Conservation (phyloP, 2,888 invertebrate species). For the Lasioglossum oenotherae region DNA sequence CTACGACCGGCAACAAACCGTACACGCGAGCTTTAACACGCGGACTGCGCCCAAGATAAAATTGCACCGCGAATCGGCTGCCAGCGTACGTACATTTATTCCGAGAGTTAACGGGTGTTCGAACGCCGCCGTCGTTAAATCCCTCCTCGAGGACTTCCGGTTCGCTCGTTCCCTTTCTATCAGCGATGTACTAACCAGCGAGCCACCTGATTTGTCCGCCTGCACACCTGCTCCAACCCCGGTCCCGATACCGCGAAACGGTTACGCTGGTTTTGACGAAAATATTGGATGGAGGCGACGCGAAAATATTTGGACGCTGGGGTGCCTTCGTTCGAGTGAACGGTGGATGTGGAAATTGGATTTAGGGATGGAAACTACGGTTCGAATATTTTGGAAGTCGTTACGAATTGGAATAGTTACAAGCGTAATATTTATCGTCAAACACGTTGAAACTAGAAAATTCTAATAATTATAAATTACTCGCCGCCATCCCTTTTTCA, state of each 20-base stretch:
- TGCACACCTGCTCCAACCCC: background rate
- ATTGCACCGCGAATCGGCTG: conserved; percentile 29
- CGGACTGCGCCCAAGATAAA: conserved; percentile 27
- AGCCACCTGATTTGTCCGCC: conserved; percentile 5
- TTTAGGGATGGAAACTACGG: background rate
- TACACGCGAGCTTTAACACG: conserved; percentile 42
- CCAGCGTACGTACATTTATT: conserved; percentile 10
- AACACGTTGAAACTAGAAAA: background rate
- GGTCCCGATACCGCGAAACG: background rate
- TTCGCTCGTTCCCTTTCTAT: background rate
- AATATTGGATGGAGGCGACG: background rate
- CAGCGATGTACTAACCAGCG: background rate
- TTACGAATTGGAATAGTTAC: background rate
- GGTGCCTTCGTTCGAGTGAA: background rate
- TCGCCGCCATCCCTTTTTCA: background rate
- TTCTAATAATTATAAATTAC: background rate
- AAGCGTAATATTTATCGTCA: background rate
- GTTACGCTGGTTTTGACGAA: background rate
- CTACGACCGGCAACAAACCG: conserved; percentile 10
- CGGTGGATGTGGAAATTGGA: background rate
- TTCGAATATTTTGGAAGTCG: background rate
- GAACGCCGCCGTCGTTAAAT: background rate
- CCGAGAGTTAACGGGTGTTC: background rate
- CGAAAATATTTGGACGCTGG: background rate
- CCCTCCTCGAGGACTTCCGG: background rate